These are phyloP conservation scores for Aspidiotus destructor DNA, from an alignment of 2,888 invertebrate species.

Conservation along the genomic window DNA sequence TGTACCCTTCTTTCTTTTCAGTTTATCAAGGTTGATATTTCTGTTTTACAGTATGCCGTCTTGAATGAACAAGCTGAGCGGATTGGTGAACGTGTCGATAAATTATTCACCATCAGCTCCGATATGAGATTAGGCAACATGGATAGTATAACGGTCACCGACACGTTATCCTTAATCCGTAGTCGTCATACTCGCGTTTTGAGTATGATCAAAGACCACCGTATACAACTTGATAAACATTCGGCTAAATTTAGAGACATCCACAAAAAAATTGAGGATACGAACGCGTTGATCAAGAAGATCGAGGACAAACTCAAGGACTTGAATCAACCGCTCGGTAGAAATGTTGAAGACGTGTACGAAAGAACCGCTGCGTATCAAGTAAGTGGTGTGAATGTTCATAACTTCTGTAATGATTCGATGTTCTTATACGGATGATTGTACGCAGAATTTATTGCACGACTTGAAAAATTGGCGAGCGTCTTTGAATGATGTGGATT, in stretches of 20 bases:
- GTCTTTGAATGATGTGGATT: slow-evolving; percentile 56
- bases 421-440: too few species aligned
- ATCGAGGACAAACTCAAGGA: slow-evolving; percentile 76
- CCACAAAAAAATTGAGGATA: slow-evolving; percentile 66
- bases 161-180: slow-evolving; percentile 64
- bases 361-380: slow-evolving; percentile 69
- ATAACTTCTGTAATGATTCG: too few species aligned
- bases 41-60: slow-evolving; percentile 53
- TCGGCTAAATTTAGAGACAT: slow-evolving; percentile 60
- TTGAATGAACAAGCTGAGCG: slow-evolving; percentile 63
- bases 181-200: slow-evolving; percentile 68
- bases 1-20: neutral
- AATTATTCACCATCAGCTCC: slow-evolving; percentile 58
- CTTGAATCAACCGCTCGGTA: slow-evolving; percentile 75
- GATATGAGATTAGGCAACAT: slow-evolving; percentile 72
- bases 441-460: slow-evolving; percentile 51
- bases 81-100: slow-evolving; percentile 60
- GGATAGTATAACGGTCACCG: slow-evolving; percentile 72
- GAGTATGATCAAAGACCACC: slow-evolving; percentile 63
- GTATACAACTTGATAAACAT: slow-evolving; percentile 61
- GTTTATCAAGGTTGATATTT: neutral
- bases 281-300: slow-evolving; percentile 45
- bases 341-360: slow-evolving; percentile 78
- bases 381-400: slow-evolving; percentile 35
- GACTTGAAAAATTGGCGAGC: slow-evolving; percentile 65